Conservation (phyloP, 2,888 invertebrate genomes). For the Zeuzera pyrina region DNA sequence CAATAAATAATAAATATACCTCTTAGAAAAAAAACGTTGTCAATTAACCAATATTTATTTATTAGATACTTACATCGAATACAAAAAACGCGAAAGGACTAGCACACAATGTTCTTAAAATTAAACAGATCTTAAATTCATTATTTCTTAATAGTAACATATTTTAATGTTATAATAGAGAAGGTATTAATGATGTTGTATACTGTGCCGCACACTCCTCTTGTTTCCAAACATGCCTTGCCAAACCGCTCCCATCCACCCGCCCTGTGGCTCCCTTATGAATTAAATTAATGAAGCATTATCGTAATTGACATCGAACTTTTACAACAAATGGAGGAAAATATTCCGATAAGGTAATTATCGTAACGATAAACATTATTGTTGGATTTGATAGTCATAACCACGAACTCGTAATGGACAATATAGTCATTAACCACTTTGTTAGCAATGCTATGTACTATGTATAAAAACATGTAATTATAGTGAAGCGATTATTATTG, state of each 20-base stretch:
- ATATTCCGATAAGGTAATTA: background rate
- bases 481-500: too few species aligned
- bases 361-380: background rate
- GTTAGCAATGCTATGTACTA: too few species aligned
- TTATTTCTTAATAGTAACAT: background rate
- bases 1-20: too few species aligned
- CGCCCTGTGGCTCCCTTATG: conserved; percentile 50
- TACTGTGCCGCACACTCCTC: background rate
- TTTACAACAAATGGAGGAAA: background rate
- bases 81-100: conserved; percentile 19
- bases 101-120: conserved; percentile 15
- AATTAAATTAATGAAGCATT: conserved; percentile 3
- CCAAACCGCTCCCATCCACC: conserved; percentile 50
- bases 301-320: background rate
- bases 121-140: conserved; percentile 24
- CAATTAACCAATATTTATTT: too few species aligned
- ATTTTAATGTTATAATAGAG: background rate
- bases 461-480: too few species aligned
- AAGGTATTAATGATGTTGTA: background rate
- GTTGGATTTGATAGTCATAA: too few species aligned
- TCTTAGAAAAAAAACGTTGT: too few species aligned
- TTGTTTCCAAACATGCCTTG: conserved; percentile 28
- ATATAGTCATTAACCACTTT: too few species aligned
- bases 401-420: too few species aligned
- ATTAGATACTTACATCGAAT: conserved; percentile 7